Evolutionary conservation across 2,113 vertebrate species (phyloP), one percentile per base, ranked within the genome.

Genomic region (Leptobrachium leishanense): DNA sequence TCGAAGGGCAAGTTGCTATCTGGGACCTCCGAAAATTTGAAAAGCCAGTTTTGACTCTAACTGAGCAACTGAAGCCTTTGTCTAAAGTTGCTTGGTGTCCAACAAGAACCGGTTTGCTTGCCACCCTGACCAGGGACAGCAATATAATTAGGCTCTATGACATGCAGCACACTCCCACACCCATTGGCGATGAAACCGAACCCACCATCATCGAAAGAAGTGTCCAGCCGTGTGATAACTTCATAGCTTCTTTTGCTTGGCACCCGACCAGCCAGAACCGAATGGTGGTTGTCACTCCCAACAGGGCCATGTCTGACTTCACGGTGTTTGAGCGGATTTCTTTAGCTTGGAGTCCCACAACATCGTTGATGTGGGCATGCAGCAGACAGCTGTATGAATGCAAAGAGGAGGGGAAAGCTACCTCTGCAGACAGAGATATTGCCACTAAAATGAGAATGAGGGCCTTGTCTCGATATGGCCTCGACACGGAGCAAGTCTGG

Each of bases 11-110:
- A 86, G 98, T 99, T 86, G 97, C 96, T 69, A 98, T 99, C 88
- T 99, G 98, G 98, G 98, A 99, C 86, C 91, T 99, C 76, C 94
- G 98, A 67, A 98, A 98, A 86, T 98, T 99, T 85, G 98, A 99
- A 84, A 99, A 99, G 84, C 98, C 98, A 0, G 97, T 98, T 74
- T 91, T 99, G 72, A 99, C 98, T 0, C 89, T 99, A 72, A 97
- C 93, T 0, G 98, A 99, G 84, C 98, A 99, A 84, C 94, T 96
- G 2, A 99, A 98, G 71, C 97, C 97, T 0, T 92, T 99, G 71
- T 97, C 94, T 8, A 99, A 99, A 91, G 98, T 98, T 12, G 96
- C 95, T 0, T 99, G 98, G 98, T 99, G 97, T 87, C 98, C 97
- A 2, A 99, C 97, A 0, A 95, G 98, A 74, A 98, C 95, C 1